These are phyloP conservation scores for Athene cunicularia DNA, from an alignment of 2,113 vertebrate species.

Conservation along the genomic window DNA sequence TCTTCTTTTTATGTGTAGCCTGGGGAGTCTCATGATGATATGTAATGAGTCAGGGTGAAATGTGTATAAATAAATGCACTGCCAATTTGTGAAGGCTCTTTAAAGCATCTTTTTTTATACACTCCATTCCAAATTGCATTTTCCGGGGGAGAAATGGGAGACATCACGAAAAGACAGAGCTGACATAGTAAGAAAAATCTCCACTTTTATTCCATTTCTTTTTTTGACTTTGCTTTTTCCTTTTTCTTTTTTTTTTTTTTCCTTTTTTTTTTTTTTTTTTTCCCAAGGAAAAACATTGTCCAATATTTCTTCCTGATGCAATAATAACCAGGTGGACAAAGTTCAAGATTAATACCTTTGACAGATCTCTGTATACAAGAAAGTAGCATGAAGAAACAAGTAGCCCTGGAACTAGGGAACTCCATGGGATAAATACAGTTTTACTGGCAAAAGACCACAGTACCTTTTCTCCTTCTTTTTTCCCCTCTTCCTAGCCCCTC, in stretches of 20 bases:
- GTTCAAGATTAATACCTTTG: neutral
- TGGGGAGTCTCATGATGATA: conserved; percentile 30
- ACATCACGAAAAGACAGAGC: neutral
- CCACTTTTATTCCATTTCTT: neutral
- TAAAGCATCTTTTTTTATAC: neutral
- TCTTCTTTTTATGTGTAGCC: neutral
- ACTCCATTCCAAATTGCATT: neutral
- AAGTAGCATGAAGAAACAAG: neutral
- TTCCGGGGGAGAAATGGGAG: neutral
- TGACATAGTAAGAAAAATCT: neutral
- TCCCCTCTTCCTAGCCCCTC: neutral
- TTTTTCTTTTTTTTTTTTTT: neutral
- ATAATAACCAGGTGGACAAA: neutral
- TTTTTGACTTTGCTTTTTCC: neutral
- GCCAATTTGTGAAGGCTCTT: conserved; percentile 33
- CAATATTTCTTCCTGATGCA: neutral
- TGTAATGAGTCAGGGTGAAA: conserved; percentile 56
- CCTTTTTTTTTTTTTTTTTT: too few species aligned
- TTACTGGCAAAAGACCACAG: neutral
- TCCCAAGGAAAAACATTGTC: neutral
- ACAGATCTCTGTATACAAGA: neutral
- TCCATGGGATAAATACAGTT: neutral
- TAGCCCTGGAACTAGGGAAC: neutral
- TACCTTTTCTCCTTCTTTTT: neutral
- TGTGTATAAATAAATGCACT: conserved; percentile 59